Evolutionary conservation across 2,888 invertebrate genomes (phyloP).

Genomic region (Lagria hirta): DNA sequence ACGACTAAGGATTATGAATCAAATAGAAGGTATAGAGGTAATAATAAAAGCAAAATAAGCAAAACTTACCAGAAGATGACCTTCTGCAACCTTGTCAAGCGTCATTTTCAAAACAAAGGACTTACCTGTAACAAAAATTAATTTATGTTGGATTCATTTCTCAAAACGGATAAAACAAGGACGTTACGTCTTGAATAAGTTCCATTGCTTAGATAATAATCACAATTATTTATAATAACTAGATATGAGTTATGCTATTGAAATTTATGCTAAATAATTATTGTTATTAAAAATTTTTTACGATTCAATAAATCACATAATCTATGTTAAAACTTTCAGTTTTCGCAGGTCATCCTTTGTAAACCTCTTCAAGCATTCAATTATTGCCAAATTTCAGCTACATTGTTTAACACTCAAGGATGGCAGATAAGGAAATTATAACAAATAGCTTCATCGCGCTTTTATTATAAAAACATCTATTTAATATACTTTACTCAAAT

Average conservation of each 20-base stretch:
- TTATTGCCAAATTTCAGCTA: no score
- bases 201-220: constrained; percentile 22
- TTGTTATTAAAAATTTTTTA: constrained; percentile 24
- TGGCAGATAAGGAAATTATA: no score
- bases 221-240: constrained; percentile 26
- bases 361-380: no score
- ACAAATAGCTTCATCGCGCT: no score
- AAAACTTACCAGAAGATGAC: constrained; percentile 35
- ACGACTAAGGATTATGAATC: constrained; percentile 34
- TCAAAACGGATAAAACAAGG: constrained; percentile 25
- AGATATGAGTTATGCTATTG: constrained; percentile 22
- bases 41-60: constrained; percentile 32
- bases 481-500: no score
- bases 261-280: constrained; percentile 28
- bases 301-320: no score
- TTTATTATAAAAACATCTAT: no score
- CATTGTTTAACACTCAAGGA: no score
- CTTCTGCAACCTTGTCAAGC: constrained; percentile 30
- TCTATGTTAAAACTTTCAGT: no score
- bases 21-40: constrained; percentile 29
- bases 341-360: no score
- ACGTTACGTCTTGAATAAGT: constrained; percentile 22
- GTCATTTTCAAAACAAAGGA: constrained; percentile 25
- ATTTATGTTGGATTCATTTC: constrained; percentile 13
- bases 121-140: constrained; percentile 27